phyloP scores from a whole-genome alignment of 2,113 vertebrate species.

The Aptenodytes patagonicus region DNA sequence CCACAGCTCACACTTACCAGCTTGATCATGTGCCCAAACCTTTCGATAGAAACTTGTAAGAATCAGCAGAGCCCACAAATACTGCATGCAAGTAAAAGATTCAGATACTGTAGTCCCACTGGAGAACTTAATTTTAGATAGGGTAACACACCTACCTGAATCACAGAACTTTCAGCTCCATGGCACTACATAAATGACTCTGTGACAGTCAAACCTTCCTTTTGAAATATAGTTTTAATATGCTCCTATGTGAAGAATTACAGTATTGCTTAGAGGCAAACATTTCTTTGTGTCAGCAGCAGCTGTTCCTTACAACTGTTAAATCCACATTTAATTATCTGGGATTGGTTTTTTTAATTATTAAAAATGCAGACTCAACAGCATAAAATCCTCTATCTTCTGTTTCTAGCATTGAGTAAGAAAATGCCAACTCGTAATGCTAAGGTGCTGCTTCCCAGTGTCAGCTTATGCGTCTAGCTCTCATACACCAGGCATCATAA shows the following conservation, averaged over 20 bases:
- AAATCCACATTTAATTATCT: neutral
- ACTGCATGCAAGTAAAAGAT: neutral
- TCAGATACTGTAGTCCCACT: neutral
- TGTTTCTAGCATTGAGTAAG: neutral
- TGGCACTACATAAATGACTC: neutral
- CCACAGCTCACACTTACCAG: neutral
- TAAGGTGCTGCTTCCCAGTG: neutral
- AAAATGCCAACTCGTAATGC: neutral
- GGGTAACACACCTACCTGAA: neutral
- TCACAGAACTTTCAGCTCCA: neutral
- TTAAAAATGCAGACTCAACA: neutral
- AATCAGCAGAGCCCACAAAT: neutral
- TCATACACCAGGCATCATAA: neutral
- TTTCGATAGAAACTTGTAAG: neutral
- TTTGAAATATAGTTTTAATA: neutral
- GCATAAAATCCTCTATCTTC: neutral
- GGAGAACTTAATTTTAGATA: neutral
- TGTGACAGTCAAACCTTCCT: neutral
- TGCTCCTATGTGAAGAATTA: neutral
- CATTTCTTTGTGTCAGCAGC: neutral
- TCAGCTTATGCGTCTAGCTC: neutral
- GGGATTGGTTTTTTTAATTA: neutral
- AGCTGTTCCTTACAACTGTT: neutral
- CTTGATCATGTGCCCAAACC: neutral
- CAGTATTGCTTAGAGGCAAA: neutral